These are phyloP conservation scores for Megaceryle maxima DNA, from an alignment of 2,113 vertebrate genomes.

Conservation along the genomic window DNA sequence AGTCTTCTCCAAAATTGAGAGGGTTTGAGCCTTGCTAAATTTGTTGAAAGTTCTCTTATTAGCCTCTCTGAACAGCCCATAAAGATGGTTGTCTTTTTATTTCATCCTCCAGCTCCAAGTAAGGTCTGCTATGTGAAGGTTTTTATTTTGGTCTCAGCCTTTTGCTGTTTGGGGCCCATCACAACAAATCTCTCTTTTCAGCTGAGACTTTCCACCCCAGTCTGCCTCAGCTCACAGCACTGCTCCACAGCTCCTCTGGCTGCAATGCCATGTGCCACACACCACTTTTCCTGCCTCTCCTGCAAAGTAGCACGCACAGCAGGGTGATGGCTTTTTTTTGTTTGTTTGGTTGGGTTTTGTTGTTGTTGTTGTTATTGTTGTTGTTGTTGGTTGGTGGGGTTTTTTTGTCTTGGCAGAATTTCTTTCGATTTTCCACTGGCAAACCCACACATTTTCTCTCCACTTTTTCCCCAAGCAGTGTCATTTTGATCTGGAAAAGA, in stretches of 20 bases:
- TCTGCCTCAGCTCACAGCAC: too few relatives aligned
- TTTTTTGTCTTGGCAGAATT: neutral
- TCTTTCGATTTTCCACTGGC: neutral
- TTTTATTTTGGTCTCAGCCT: neutral
- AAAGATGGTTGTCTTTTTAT: neutral
- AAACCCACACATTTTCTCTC: neutral
- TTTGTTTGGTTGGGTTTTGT: too few relatives aligned
- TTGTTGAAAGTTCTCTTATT: neutral
- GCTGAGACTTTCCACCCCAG: too few relatives aligned
- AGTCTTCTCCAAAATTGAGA: neutral
- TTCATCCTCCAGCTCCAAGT: neutral
- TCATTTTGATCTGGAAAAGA: neutral
- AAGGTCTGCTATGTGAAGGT: neutral
- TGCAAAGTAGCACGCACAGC: neutral
- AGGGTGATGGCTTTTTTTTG: too few relatives aligned
- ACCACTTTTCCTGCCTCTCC: neutral
- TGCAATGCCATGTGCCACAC: too few relatives aligned
- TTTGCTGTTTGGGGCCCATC: too few relatives aligned
- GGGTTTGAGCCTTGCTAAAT: neutral
- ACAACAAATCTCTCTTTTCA: neutral
- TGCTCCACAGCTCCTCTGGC: too few relatives aligned
- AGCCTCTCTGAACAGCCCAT: too few relatives aligned
- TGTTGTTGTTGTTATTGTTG: too few relatives aligned
- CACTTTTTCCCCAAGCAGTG: neutral
- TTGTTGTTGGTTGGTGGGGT: too few relatives aligned